Conservation (phyloP, 2,888 invertebrate genomes). For the Hydraecia micacea region DNA sequence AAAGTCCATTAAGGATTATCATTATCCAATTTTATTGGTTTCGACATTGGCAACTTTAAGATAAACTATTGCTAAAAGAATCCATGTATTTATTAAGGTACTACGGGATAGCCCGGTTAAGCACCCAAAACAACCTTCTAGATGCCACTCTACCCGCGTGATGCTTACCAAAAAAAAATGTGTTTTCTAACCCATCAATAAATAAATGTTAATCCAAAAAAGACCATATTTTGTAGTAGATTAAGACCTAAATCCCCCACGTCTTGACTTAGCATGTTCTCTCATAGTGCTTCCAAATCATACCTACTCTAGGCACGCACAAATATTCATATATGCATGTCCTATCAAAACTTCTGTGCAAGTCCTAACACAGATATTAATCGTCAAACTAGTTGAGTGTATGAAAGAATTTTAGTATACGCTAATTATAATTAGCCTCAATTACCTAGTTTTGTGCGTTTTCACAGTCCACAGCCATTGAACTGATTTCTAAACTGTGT, state of each 20-base stretch:
- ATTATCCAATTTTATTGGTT: conserved; percentile 16
- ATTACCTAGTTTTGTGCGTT: conserved; percentile 40
- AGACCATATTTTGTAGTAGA: not conserved
- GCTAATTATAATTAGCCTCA: conserved; percentile 56
- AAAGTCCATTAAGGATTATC: conserved; percentile 5
- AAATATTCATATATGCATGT: not conserved
- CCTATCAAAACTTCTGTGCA: not conserved
- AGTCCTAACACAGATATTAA: conserved; percentile 25
- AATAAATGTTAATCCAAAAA: not conserved
- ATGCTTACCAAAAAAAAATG: not conserved
- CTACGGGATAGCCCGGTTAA: not conserved
- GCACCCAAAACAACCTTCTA: not conserved
- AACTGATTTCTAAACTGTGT: conserved; percentile 55
- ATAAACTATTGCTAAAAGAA: not conserved
- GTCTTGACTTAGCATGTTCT: not conserved
- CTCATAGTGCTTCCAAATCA: not conserved
- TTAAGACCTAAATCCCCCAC: not conserved
- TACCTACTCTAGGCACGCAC: not conserved
- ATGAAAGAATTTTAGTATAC: conserved; percentile 38
- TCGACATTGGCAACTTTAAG: not conserved
- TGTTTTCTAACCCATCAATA: not conserved
- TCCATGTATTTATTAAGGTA: not conserved
- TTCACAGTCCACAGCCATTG: conserved; percentile 50
- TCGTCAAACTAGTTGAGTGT: conserved; percentile 31
- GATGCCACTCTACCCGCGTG: not conserved